Percentiles rank a stretch among this genome's conserved stretches.
These are phyloP conservation scores for Julus scandinavius DNA, from an alignment of 2,888 invertebrate species.

Conservation along the genomic window DNA sequence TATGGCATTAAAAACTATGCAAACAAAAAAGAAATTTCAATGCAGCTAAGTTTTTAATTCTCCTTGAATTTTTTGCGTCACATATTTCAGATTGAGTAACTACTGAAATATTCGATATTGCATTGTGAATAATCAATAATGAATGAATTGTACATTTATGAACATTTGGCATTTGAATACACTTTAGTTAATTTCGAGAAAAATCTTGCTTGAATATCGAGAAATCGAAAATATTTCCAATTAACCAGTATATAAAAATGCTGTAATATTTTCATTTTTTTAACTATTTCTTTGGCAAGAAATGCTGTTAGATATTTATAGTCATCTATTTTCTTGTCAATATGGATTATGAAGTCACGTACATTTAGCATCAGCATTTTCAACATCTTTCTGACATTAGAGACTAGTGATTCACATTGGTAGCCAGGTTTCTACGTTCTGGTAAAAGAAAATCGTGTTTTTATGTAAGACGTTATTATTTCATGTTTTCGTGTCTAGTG, in stretches of 20 bases:
- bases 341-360: background rate
- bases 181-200: too few species aligned
- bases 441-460: background rate
- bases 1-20: too few species aligned
- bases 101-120: too few species aligned
- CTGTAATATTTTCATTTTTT: background rate
- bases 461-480: background rate
- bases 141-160: too few species aligned
- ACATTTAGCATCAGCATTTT: background rate
- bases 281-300: background rate
- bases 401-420: background rate
- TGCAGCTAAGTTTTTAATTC: too few species aligned
- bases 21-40: too few species aligned
- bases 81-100: too few species aligned
- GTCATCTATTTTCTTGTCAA: background rate
- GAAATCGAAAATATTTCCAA: too few species aligned
- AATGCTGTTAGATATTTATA: background rate
- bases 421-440: background rate
- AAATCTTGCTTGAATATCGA: too few species aligned
- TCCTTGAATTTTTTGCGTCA: too few species aligned
- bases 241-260: background rate
- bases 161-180: too few species aligned
- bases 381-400: background rate
- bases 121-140: too few species aligned
- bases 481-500: slow-evolving; percentile 45